Conservation (phyloP, 1,140 invertebrate genomes). For the Whitmania pigra region DNA sequence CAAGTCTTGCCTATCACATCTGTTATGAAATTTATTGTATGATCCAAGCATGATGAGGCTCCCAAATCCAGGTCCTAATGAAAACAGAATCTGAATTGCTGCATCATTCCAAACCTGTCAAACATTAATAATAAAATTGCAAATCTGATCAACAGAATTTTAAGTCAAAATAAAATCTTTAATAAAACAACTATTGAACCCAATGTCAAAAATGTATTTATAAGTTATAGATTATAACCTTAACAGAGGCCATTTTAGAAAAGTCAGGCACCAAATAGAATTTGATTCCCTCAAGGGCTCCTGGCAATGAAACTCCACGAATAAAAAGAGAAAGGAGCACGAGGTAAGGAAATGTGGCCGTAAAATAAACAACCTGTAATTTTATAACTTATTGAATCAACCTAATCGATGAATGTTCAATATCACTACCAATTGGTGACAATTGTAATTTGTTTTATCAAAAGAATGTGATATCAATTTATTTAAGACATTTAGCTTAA, state of each 20-base stretch:
- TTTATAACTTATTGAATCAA: too few species aligned
- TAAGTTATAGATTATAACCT: constrained; percentile 39
- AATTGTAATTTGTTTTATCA: too few species aligned
- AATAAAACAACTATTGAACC: too few species aligned
- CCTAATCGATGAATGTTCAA: too few species aligned
- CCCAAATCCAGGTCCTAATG: constrained; percentile 39
- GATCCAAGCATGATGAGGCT: constrained; percentile 35
- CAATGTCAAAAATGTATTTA: too few species aligned
- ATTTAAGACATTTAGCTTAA: too few species aligned
- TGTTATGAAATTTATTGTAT: constrained; percentile 41
- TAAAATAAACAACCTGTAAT: constrained; percentile 19
- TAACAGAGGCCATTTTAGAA: constrained; percentile 10
- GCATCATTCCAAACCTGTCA: constrained; percentile 64
- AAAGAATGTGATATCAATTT: too few species aligned
- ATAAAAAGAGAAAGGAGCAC: constrained; percentile 75
- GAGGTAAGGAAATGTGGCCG: constrained; percentile 70
- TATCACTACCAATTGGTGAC: too few species aligned
- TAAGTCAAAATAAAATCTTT: too few species aligned
- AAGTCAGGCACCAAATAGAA: constrained; percentile 26
- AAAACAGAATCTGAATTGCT: constrained; percentile 69
- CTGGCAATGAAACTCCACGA: constrained; percentile 68
- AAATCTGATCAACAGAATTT: too few species aligned
- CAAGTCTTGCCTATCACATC: constrained; percentile 36
- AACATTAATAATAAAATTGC: not conserved
- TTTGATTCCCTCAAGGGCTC: constrained; percentile 27